Evolutionary conservation across 2,113 vertebrate species (phyloP).

Genomic region (Blennius ocellaris): DNA sequence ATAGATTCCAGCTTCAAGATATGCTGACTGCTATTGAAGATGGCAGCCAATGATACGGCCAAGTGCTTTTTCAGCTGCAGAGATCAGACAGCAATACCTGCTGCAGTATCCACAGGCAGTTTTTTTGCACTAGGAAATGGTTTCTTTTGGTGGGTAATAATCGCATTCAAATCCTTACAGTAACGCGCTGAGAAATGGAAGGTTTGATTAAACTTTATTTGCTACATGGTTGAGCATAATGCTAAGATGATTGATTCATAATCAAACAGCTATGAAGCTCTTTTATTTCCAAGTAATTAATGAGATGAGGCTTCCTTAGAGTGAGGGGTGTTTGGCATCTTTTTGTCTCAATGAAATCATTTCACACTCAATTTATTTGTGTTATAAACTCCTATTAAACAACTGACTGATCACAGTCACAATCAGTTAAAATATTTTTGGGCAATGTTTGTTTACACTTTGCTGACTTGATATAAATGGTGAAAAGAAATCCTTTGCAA

Average conservation of each 20-base stretch:
- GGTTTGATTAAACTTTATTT: neutral
- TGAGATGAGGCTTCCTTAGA: too few species aligned
- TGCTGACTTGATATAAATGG: neutral
- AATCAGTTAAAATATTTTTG: neutral
- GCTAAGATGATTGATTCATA: neutral
- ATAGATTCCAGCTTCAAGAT: constrained; percentile 14
- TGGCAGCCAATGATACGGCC: constrained; percentile 31
- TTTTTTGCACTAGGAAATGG: constrained; percentile 11
- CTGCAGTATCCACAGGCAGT: neutral
- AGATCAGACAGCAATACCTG: neutral
- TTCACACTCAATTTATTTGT: too few species aligned
- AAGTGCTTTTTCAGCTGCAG: constrained; percentile 14
- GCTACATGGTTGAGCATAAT: neutral
- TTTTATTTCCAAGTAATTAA: too few species aligned
- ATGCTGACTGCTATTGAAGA: constrained; percentile 36
- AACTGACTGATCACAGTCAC: neutral
- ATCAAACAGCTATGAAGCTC: neutral
- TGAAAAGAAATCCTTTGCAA: too few species aligned
- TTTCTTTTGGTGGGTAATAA: neutral
- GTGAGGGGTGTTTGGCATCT: too few species aligned
- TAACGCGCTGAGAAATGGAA: neutral
- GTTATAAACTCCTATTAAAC: neutral
- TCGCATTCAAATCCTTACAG: neutral
- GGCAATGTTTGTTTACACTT: too few species aligned
- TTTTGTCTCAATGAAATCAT: too few species aligned